phyloP scores from a whole-genome alignment of 2,888 invertebrate species.

The Patella pellucida region DNA sequence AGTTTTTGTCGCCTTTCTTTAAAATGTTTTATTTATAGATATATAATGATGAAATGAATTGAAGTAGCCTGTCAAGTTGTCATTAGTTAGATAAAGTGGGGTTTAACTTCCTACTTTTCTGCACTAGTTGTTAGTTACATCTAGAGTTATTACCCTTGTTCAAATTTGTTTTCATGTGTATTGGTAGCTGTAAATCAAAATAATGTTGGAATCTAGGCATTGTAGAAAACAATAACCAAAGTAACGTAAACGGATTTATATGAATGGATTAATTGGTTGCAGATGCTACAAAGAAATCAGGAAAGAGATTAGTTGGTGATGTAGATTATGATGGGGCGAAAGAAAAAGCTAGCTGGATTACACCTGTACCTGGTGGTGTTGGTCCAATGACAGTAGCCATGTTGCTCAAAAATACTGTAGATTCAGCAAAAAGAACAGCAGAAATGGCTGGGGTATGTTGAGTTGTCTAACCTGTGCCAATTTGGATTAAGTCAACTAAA shows the following conservation, averaged over 20 bases:
- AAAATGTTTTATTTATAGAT: background rate
- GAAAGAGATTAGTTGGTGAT: conserved; percentile 93
- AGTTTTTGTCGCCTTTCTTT: background rate
- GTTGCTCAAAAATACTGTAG: conserved; percentile 87
- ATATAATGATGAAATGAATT: background rate
- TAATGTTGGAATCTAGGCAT: too few species aligned
- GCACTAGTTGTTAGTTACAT: too few species aligned
- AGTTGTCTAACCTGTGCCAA: too few species aligned
- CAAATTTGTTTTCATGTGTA: too few species aligned
- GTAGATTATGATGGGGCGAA: conserved; percentile 84
- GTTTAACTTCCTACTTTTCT: too few species aligned
- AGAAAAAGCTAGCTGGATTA: conserved; percentile 87
- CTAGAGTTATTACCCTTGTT: too few species aligned
- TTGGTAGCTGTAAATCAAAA: too few species aligned
- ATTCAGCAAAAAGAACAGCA: conserved; percentile 77
- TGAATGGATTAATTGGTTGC: conserved; percentile 12
- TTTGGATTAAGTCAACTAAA: too few species aligned
- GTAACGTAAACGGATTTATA: background rate
- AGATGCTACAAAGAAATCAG: conserved; percentile 74
- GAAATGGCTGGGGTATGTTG: conserved; percentile 38
- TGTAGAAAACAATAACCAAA: too few species aligned
- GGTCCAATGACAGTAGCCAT: conserved; percentile 99
- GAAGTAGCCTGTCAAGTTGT: background rate
- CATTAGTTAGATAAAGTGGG: background rate
- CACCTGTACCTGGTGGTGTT: conserved; percentile 92